phyloP scores from a whole-genome alignment of 2,888 invertebrate species.

The Nemotelus nigrinus region DNA sequence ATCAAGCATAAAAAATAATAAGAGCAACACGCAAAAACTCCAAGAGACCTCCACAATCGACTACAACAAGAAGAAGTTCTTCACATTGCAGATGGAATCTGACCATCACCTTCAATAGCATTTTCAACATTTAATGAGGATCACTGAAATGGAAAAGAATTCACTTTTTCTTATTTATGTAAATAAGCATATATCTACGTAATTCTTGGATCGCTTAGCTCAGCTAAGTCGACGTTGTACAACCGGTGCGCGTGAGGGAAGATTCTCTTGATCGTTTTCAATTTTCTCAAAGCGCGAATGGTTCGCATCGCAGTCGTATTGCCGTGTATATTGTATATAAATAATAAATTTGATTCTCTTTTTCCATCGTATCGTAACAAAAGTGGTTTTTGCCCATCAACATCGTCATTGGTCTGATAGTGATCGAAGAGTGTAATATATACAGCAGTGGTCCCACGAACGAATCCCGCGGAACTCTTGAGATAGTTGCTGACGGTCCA shows the following conservation, averaged over 20 bases:
- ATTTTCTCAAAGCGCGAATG: not conserved
- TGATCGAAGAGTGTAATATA: no score
- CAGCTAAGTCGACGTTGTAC: no score
- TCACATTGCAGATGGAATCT: not conserved
- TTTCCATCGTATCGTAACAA: not conserved
- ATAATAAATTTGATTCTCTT: not conserved
- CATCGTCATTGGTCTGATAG: no score
- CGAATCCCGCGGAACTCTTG: no score
- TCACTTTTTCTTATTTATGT: not conserved
- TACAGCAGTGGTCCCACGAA: no score
- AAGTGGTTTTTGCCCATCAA: constrained; percentile 1
- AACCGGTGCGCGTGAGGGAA: not conserved
- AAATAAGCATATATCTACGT: not conserved
- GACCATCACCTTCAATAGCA: not conserved
- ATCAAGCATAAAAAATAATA: no score
- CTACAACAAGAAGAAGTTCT: not conserved
- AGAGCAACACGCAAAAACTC: no score
- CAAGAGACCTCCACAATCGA: no score
- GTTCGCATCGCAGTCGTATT: no score
- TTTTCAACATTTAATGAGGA: not conserved
- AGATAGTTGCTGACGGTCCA: no score
- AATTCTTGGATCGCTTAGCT: no score
- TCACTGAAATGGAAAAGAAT: constrained; percentile 6
- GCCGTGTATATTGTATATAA: no score
- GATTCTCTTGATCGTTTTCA: not conserved